These are phyloP conservation scores for Suricata suricatta DNA, from an alignment of 2,113 vertebrate genomes.

Conservation along the genomic window DNA sequence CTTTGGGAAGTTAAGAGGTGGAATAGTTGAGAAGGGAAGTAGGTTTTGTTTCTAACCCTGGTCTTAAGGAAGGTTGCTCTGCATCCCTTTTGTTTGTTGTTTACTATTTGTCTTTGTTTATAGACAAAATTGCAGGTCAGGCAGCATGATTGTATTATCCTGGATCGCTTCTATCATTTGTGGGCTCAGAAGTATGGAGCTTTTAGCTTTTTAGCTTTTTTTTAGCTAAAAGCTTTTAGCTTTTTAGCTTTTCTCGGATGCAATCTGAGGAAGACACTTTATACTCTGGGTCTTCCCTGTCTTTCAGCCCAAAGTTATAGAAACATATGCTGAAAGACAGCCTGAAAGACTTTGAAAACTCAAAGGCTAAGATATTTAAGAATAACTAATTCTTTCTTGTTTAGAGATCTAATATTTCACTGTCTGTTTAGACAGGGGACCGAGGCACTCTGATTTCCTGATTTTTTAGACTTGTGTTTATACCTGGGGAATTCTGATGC, in stretches of 20 bases:
- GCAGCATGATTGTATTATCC: neutral
- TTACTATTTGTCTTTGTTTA: slow-evolving; percentile 22
- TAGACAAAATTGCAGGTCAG: neutral
- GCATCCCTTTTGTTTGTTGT: neutral
- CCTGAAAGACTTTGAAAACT: neutral
- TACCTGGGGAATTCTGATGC: neutral
- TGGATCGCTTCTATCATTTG: neutral
- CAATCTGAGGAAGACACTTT: neutral
- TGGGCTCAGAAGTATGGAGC: neutral
- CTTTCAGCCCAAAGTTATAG: neutral
- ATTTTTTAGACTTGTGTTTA: neutral
- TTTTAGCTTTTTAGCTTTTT: too few species aligned
- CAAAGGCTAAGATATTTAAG: neutral
- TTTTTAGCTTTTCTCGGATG: slow-evolving; percentile 10
- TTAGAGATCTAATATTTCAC: neutral
- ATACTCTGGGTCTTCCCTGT: neutral
- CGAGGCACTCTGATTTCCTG: neutral
- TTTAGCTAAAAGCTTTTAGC: too few species aligned
- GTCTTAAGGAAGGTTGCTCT: neutral
- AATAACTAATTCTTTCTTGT: neutral
- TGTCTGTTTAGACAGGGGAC: neutral
- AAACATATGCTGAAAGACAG: neutral
- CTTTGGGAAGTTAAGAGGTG: neutral
- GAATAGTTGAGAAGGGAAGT: neutral
- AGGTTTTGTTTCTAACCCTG: neutral